Conservation (phyloP, 2,113 vertebrate genomes). For the Mirounga angustirostris region DNA sequence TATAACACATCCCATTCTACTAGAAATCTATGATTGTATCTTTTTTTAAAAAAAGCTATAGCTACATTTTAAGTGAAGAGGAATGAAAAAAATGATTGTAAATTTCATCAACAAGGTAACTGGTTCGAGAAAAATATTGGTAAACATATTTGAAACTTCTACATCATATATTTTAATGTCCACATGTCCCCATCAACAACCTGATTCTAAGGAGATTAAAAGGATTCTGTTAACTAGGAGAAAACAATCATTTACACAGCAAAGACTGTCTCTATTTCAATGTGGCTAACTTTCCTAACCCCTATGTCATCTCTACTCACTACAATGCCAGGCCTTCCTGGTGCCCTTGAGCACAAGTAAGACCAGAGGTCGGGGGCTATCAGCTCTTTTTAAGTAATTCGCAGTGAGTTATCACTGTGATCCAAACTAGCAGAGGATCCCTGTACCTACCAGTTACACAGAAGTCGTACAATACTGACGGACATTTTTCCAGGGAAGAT, state of each 20-base stretch:
- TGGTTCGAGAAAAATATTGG: not conserved
- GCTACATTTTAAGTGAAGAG: not conserved
- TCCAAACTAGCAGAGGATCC: not conserved
- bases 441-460: not conserved
- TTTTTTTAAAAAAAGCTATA: not conserved
- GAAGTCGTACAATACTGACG: not conserved
- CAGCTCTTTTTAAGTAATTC: not conserved
- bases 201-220: not conserved
- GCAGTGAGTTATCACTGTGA: not conserved
- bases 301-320: not conserved
- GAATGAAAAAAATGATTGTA: not conserved
- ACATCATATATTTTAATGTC: not conserved
- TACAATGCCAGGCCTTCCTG: not conserved
- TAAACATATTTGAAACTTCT: slow-evolving; percentile 14
- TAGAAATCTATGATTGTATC: not conserved
- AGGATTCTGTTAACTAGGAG: not conserved
- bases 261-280: not conserved
- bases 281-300: not conserved
- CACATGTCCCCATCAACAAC: not conserved
- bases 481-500: not conserved
- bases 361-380: not conserved
- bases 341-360: not conserved
- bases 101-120: not conserved
- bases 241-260: not conserved
- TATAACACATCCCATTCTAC: not conserved